Conservation (phyloP, 2,797 vertebrate genomes). For the Bucorvus abyssinicus region DNA sequence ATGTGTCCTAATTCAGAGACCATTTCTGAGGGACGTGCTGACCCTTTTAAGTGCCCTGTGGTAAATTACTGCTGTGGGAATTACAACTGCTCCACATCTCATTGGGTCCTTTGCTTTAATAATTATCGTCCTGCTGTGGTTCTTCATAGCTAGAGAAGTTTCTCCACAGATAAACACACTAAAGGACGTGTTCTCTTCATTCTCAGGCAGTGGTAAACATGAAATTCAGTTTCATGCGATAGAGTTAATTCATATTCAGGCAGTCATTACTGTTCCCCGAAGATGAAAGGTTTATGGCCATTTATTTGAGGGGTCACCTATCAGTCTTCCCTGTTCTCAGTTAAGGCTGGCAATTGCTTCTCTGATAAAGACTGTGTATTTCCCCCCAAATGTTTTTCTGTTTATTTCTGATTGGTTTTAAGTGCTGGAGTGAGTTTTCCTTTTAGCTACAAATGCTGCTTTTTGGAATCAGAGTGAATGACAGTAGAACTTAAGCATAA, state of each 20-base stretch:
- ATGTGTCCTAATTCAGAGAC: not conserved
- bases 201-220: not conserved
- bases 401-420: slow-evolving; percentile 18
- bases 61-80: slow-evolving; percentile 29
- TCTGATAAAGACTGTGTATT: not conserved
- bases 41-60: not conserved
- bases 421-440: slow-evolving; percentile 4
- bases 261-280: not conserved
- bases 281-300: not conserved
- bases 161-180: not conserved
- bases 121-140: not conserved
- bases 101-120: not conserved
- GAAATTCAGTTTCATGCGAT: not conserved
- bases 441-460: slow-evolving; percentile 7
- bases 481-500: not conserved
- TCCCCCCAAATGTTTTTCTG: not conserved
- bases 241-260: not conserved
- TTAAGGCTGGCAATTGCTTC: not conserved
- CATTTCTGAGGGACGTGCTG: not conserved
- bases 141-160: not conserved
- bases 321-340: not conserved
- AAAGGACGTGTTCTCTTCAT: not conserved
- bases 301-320: not conserved
- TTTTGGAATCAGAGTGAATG: slow-evolving; percentile 3
- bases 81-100: not conserved